Conservation (phyloP, 2,797 vertebrate genomes). For the Neostethus bicornis region DNA sequence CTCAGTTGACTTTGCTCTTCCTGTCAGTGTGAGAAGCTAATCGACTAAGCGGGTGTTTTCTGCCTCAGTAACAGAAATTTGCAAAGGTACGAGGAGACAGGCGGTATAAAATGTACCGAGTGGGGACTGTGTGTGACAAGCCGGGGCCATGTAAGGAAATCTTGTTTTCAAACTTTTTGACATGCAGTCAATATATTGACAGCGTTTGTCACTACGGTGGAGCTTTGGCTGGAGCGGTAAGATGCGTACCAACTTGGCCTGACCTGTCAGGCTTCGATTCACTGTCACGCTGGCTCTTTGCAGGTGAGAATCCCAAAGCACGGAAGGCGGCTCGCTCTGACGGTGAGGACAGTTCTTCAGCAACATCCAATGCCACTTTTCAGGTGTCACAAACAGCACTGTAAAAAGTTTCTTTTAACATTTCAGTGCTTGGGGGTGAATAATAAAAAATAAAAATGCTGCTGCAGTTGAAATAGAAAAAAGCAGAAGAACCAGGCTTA, state of each 20-base stretch:
- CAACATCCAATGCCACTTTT: slow-evolving; percentile 31
- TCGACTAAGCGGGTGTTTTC: slow-evolving; percentile 66
- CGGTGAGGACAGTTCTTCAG: slow-evolving; percentile 41
- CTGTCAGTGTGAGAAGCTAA: slow-evolving; percentile 67
- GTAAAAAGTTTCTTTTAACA: slow-evolving; percentile 32
- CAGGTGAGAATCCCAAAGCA: slow-evolving; percentile 63
- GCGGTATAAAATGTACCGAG: slow-evolving; percentile 53
- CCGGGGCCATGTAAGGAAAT: slow-evolving; percentile 55
- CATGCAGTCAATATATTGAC: slow-evolving; percentile 82
- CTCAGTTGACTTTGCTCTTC: slow-evolving; percentile 66
- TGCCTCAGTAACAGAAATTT: slow-evolving; percentile 63
- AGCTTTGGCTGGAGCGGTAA: slow-evolving; percentile 57
- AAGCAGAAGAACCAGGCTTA: not conserved
- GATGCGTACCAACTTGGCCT: slow-evolving; percentile 61
- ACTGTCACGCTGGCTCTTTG: slow-evolving; percentile 58
- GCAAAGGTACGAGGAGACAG: slow-evolving; percentile 37
- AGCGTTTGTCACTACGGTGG: slow-evolving; percentile 71
- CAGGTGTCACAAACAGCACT: slow-evolving; percentile 18
- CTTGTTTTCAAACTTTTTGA: slow-evolving; percentile 81
- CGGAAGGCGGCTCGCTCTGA: slow-evolving; percentile 58
- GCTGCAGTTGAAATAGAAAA: slow-evolving; percentile 5
- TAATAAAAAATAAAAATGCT: slow-evolving; percentile 3
- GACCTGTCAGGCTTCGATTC: slow-evolving; percentile 72
- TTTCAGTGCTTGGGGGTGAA: slow-evolving; percentile 19
- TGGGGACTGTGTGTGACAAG: slow-evolving; percentile 52